Percentiles rank a stretch among this genome's conserved stretches.
Evolutionary conservation across 2,888 invertebrate genomes (phyloP).

Genomic region (Griposia aprilina): DNA sequence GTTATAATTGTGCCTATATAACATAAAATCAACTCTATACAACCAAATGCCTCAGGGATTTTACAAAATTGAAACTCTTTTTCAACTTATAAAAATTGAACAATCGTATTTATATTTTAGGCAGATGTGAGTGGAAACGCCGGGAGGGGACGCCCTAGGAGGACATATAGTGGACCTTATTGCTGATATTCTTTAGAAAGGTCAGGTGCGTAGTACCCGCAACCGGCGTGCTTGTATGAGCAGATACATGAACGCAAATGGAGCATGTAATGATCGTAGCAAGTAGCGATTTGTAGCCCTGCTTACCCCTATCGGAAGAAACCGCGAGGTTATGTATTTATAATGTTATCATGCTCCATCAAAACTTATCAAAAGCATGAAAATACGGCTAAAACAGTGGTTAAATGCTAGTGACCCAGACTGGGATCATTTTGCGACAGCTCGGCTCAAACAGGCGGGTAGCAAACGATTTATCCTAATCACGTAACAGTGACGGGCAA

Average conservation of each 20-base stretch:
- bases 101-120: no score
- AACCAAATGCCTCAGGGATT: neutral
- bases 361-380: neutral
- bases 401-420: conserved; percentile 6
- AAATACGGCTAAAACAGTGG: conserved; percentile 15
- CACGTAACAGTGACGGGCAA: conserved; percentile 29
- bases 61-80: neutral
- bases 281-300: no score
- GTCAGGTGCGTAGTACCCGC: no score
- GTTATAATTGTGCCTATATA: neutral
- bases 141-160: no score
- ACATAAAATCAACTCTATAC: neutral
- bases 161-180: no score
- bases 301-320: no score
- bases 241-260: no score
- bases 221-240: no score
- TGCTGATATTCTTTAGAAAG: no score
- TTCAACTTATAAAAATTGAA: neutral
- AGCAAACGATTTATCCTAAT: conserved; percentile 57
- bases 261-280: no score
- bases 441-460: neutral
- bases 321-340: neutral
- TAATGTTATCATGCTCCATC: neutral
- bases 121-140: no score
- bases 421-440: conserved; percentile 33